Base-by-base conservation (phyloP, 2,888 invertebrate genomes). In the Boloria euphrosyne region DNA sequence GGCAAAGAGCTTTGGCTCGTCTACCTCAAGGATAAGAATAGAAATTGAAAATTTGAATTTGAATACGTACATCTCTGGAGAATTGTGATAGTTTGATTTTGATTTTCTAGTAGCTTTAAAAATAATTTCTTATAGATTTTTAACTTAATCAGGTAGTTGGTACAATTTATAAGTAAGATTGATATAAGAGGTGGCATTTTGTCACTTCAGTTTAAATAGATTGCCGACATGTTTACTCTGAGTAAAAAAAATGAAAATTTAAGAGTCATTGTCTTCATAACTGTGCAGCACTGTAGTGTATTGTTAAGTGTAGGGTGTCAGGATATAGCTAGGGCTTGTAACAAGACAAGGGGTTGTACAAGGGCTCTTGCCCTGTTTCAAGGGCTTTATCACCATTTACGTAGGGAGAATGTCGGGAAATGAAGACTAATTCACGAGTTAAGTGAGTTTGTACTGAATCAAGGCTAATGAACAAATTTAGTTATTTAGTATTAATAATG, bases 301-400 rank as follows among this genome's bases (percentile, higher is more conserved):
- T 69, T 71, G 68, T 71, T 68, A 70, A 71, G 71, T 72, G 67
- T 57, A 57, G 71, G 72, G 73, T 67, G 73, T 66, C 66, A 68
- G 73, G 71, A 66, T 66, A 71, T 71, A 65, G 68, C 64, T 68
- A 66, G 70, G 67, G 75, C 68, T 71, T 70, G 72, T 68, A 69
- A 66, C 71, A 71, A 75, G 75, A 71, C 74, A 71, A 80, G 80
- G 71, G 73, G 58, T 65, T 31, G 67, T 57, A 66, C 44, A 54
- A 76, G 76, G 46, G 75, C 77, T 66, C 78, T 81, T 71, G 75
- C 71, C 70, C 74, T 64, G 70, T 70, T 74, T 75, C 71, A 76
- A 79, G 78, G 70, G 76, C 74, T 78, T 79, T 78, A 79, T 79
- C 76, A 76, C 76, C 76, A 76, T 76, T 80, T 79, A 78, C 71